Evolutionary conservation across 2,113 vertebrate genomes (phyloP).

Genomic region (Etheostoma cragini): DNA sequence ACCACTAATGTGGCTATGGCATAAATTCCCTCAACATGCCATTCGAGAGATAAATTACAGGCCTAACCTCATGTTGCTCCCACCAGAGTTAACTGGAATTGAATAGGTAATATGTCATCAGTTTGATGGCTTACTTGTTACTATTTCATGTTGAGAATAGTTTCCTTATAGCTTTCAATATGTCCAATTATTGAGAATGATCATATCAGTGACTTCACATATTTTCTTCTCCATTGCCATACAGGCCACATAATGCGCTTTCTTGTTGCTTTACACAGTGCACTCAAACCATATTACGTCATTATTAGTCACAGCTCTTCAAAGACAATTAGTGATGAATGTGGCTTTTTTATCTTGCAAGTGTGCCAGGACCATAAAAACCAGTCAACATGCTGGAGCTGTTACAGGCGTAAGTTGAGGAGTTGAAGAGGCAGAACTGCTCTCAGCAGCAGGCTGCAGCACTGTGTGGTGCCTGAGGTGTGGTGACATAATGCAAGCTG

Average conservation of each 20-base stretch:
- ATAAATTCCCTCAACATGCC: neutral
- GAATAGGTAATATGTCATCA: slow-evolving; percentile 33
- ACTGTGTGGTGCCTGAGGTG: slow-evolving; percentile 71
- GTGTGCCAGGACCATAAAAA: neutral
- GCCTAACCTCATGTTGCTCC: slow-evolving; percentile 1
- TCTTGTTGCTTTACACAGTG: slow-evolving; percentile 7
- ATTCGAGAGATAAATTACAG: slow-evolving; percentile 6
- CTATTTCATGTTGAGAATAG: slow-evolving; percentile 20
- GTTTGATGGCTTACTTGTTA: slow-evolving; percentile 40
- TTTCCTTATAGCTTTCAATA: slow-evolving; percentile 41
- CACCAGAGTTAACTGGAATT: slow-evolving; percentile 5
- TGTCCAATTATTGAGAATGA: slow-evolving; percentile 38
- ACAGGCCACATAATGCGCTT: slow-evolving; percentile 20
- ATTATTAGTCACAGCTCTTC: slow-evolving; percentile 11
- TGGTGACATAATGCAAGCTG: slow-evolving; percentile 72
- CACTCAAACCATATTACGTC: neutral
- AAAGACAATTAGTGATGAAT: neutral
- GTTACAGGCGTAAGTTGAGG: slow-evolving; percentile 1
- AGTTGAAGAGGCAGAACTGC: slow-evolving; percentile 41
- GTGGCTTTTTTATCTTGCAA: neutral
- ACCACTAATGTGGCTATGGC: neutral
- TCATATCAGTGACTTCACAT: slow-evolving; percentile 26
- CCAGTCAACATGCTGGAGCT: neutral
- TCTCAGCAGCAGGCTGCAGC: slow-evolving; percentile 70
- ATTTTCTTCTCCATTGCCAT: slow-evolving; percentile 13